Percentiles rank a stretch among this genome's conserved stretches.
These are phyloP conservation scores for Autographa gamma DNA, from an alignment of 2,888 invertebrate species.

Conservation along the genomic window DNA sequence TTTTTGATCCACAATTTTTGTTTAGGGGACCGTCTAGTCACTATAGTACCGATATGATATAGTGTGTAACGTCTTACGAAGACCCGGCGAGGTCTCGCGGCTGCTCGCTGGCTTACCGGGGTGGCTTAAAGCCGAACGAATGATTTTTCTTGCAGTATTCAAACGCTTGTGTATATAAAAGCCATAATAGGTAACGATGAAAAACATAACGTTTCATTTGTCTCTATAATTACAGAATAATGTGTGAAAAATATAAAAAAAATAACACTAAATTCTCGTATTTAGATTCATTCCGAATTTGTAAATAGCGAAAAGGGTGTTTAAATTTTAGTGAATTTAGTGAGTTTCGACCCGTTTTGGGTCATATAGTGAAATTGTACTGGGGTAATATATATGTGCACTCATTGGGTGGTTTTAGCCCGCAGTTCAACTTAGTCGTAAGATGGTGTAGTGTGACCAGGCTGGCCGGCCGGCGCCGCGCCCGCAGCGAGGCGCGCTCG, in stretches of 20 bases:
- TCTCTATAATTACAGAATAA: conserved; percentile 44
- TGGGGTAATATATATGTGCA: conserved; percentile 67
- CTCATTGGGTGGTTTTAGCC: conserved; percentile 66
- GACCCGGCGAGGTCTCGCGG: conserved; percentile 42
- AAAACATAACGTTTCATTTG: conserved; percentile 47
- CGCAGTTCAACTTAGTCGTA: conserved; percentile 78
- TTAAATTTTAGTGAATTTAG: conserved; percentile 79
- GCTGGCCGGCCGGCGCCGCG: conserved; percentile 24
- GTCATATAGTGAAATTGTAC: conserved; percentile 77
- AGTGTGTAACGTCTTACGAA: conserved; percentile 55
- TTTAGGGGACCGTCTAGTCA: conserved; percentile 83
- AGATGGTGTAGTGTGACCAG: conserved; percentile 70
- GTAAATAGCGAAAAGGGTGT: conserved; percentile 70
- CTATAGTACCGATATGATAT: conserved; percentile 74
- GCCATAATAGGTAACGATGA: conserved; percentile 48
- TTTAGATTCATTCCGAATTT: conserved; percentile 67
- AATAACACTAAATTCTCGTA: conserved; percentile 39
- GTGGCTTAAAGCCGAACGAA: conserved; percentile 69
- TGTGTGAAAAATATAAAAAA: conserved; percentile 34
- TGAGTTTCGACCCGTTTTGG: conserved; percentile 62
- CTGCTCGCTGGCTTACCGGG: conserved; percentile 43
- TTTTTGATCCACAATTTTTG: conserved; percentile 69
- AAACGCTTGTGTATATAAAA: conserved; percentile 78
- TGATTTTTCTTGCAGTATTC: conserved; percentile 73
- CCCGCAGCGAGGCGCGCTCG: conserved; percentile 34